Evolutionary conservation across 2,113 vertebrate species (phyloP), one percentile per base, ranked within the genome.

Genomic region (Hypomesus transpacificus): DNA sequence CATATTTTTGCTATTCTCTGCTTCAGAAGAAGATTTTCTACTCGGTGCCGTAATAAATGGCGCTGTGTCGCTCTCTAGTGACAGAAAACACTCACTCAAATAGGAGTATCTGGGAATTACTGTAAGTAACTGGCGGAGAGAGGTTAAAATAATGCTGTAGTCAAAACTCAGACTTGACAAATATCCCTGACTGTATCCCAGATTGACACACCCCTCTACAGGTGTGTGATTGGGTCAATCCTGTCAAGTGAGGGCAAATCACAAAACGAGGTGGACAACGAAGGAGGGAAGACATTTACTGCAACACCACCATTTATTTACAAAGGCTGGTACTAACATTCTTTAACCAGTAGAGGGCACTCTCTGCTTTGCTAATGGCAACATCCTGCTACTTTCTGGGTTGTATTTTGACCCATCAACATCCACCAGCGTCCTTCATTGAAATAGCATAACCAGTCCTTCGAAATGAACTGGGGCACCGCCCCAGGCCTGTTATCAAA

Each of bases 271-370:
- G 39, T 39, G 39, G 7, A 39, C 39, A 11, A 9, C 13, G 34
- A 31, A 31, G 4, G 39, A 46, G 39, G 39, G 39, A 46, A 46
- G 39, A 46, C 64, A 58, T 80, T 84, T 62, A 6, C 20, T 16
- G 68, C 2, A 62, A 59, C 76, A 75, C 78, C 39, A 51, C 28
- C 0, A 31, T 20, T 34, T 21, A 18, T 22, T 46, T 3, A 1
- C 14, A 71, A 51, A 3, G 22, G 13, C n/a, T 56, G 34, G 31
- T 69, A 24, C 14, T 67, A 64, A 26, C 28, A 46, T 51, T 7
- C 56, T 50, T 22, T 63, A 3, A 66, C 82, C 90, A 83, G 26
- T 59, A 63, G 92, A 84, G 83, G 85, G 86, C 83, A 64, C 69
- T 75, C 74, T 84, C 39, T 46, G 39, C 39, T 46, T 46, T 46